Conservation (phyloP, 1,140 invertebrate genomes). For the Microvelia longipes region DNA sequence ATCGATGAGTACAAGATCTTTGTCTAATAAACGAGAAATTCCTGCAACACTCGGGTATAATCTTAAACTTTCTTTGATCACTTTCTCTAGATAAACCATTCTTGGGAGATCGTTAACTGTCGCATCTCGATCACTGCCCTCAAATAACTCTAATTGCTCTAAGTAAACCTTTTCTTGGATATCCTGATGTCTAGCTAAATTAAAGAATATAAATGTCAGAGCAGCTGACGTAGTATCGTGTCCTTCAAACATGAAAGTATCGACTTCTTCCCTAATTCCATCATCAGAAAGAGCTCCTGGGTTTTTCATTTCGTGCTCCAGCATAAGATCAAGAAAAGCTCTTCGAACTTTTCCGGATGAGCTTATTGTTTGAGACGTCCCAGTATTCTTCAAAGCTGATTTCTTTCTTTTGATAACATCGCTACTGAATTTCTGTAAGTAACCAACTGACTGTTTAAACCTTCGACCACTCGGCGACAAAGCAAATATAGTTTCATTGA, state of each 20-base stretch:
- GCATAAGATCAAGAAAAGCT: constrained; percentile 42
- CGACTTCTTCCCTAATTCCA: constrained; percentile 37
- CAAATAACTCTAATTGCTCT: not conserved
- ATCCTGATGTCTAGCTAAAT: not conserved
- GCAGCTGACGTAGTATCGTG: not conserved
- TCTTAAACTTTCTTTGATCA: constrained; percentile 29
- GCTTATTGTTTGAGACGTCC: not conserved
- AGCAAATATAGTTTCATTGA: constrained; percentile 39
- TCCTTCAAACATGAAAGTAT: constrained; percentile 53
- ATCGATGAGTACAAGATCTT: constrained; percentile 5
- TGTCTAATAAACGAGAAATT: constrained; percentile 26
- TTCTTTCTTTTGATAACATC: constrained; percentile 33
- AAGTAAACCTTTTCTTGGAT: not conserved
- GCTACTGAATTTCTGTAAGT: constrained; percentile 54
- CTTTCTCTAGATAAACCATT: constrained; percentile 33
- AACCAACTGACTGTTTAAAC: constrained; percentile 41
- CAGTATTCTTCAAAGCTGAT: not conserved
- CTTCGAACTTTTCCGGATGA: not conserved
- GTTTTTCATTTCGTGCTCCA: constrained; percentile 33
- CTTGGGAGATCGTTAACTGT: not conserved
- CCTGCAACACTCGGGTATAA: constrained; percentile 36
- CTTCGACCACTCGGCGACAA: constrained; percentile 38
- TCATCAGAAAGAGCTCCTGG: constrained; percentile 19
- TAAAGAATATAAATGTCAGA: not conserved
- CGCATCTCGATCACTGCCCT: constrained; percentile 11